Conservation (phyloP, 2,888 invertebrate genomes). For the Drosophila putrida region DNA sequence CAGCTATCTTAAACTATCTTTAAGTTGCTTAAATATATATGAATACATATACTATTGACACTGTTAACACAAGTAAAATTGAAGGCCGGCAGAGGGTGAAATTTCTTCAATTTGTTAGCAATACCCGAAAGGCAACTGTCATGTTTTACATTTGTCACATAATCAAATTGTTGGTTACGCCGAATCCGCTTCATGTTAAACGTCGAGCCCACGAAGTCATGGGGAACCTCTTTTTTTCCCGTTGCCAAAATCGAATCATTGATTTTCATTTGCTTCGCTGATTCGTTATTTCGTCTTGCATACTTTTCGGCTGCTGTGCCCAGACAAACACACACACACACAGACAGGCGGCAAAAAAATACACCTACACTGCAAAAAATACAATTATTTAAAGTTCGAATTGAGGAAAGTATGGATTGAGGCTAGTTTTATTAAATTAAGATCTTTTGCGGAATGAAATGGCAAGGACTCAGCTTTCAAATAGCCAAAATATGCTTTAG, state of each 20-base stretch:
- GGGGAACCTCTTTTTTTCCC: conserved; percentile 22
- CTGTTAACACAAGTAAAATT: background rate
- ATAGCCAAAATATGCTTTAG: too few species aligned
- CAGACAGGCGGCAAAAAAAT: conserved; percentile 29
- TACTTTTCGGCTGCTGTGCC: conserved; percentile 59
- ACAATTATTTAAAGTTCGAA: too few species aligned
- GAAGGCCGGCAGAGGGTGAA: background rate
- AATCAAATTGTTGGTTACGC: conserved; percentile 55
- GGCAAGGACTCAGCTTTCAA: too few species aligned
- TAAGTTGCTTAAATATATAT: background rate
- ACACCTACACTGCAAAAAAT: conserved; percentile 1
- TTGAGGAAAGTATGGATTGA: too few species aligned
- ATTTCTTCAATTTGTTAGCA: conserved; percentile 19
- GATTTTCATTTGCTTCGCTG: conserved; percentile 66
- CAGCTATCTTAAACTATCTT: background rate
- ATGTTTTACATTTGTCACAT: conserved; percentile 62
- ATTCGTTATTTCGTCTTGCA: conserved; percentile 35
- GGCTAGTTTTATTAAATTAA: too few species aligned
- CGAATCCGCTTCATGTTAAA: conserved; percentile 30
- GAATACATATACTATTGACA: too few species aligned
- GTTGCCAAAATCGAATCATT: conserved; percentile 68
- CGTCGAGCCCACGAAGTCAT: conserved; percentile 2
- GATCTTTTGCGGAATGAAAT: too few species aligned
- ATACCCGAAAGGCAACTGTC: conserved; percentile 50
- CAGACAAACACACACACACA: conserved; percentile 41